Evolutionary conservation across 2,113 vertebrate species (phyloP), one percentile per base, ranked within the genome.

Genomic region (Anas platyrhynchos): DNA sequence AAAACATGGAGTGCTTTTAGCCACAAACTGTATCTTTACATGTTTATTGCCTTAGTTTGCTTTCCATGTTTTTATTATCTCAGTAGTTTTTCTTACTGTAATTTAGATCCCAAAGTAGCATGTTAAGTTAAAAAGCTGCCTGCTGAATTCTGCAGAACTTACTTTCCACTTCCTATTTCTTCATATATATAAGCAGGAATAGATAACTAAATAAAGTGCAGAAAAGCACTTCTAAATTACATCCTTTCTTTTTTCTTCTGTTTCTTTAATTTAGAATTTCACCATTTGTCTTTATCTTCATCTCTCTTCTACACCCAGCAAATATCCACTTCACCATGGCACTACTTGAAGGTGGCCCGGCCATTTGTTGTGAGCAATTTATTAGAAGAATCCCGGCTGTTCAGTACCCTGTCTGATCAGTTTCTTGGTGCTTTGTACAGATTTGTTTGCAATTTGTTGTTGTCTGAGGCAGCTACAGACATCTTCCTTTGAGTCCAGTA

Each of bases 21-120:
- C 38, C 67, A 79, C 88, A 91, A 97, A 94, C 94, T 90, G 52
- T 97, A 96, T 96, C 95, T 98, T 94, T 84, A 76, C 2, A 22
- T 93, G 91, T 98, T 98, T 98, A 97, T 98, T 97, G 95, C 96
- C 81, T 91, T 81, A 96, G 90, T 93, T 95, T 91, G 69, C 96
- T 89, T 96, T 97, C 96, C 95, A 89, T 85, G 89, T 81, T 97
- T 97, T 98, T 96, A 97, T 96, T 97, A 97, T 96, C 92, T 89
- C 91, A 95, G 94, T 89, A 89, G 79, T 88, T 97, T 96, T 93
- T 96, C 69, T 89, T 89, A 89, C 92, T 96, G 71, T 54, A 94
- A 38, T 81, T 95, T 3, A 0, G n/a, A 86, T 73, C 58, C 71
- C 68, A 46, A 72, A 62, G 38, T 72, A 16, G 3, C 27, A 41